These are phyloP conservation scores for Theocolax elegans DNA, from an alignment of 1,140 invertebrate genomes.

Conservation along the genomic window DNA sequence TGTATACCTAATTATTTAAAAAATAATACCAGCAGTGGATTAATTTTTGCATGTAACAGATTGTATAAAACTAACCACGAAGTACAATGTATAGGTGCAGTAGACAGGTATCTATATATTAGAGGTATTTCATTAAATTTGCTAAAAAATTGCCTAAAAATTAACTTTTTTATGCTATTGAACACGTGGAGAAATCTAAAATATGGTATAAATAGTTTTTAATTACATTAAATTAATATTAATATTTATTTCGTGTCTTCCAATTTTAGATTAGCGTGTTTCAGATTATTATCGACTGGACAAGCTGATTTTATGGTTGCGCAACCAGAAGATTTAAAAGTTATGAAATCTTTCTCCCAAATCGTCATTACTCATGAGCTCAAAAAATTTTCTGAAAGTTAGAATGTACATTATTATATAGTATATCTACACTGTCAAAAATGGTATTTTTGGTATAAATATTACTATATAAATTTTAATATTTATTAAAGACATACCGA, in stretches of 20 bases:
- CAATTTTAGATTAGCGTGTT: constrained; percentile 75
- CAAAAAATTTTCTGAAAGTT: constrained; percentile 53
- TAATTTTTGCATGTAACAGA: background rate
- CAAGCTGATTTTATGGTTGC: constrained; percentile 85
- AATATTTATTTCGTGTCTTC: no score
- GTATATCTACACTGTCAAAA: no score
- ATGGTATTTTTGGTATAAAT: no score
- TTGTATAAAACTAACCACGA: constrained; percentile 53
- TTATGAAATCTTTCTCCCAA: constrained; percentile 71
- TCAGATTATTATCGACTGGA: constrained; percentile 76
- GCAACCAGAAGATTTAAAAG: constrained; percentile 83
- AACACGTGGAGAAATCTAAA: no score
- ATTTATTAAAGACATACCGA: no score
- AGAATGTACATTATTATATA: no score
- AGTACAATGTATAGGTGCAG: constrained; percentile 75
- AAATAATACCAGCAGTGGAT: background rate
- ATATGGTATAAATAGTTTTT: no score
- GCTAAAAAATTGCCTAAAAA: no score
- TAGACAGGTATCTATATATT: constrained; percentile 71
- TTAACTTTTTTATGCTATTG: no score
- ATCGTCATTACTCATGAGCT: constrained; percentile 79
- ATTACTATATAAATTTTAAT: no score
- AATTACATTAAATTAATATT: no score
- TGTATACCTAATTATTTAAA: background rate
- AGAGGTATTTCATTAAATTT: no score